Evolutionary conservation across 2,888 invertebrate species (phyloP), one percentile per base, ranked within the genome.

Genomic region (Nemoura dubitans): DNA sequence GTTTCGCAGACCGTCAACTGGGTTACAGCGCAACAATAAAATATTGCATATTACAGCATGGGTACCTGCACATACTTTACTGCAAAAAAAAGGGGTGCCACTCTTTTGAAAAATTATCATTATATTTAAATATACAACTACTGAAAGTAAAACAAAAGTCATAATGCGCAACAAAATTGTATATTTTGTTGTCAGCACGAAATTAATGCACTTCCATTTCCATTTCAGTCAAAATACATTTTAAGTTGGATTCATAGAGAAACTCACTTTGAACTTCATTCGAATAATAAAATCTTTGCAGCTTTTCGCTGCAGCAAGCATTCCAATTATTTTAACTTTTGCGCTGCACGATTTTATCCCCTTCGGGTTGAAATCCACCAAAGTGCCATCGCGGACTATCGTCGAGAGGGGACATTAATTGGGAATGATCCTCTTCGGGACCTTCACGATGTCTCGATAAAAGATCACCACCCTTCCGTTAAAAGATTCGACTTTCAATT

Each of bases 401-500:
- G 21, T n/a, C n/a, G 59, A 10, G 59, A 59, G 59, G 59, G 59
- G 59, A 59, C 59, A 59, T 59, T 59, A 59, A 59, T 59, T 59
- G 59, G 59, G 59, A 59, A 59, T 59, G 59, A 59, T 59, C 59
- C 59, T 59, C 59, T 59, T 21, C 59, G 14, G 59, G 59, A 59
- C 59, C 59, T 10, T 59, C 59, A 59, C 6, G 59, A 59, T 59
- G 59, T 59, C 59, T 59, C 59, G 59, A 59, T 59, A 59, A 59
- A 59, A 59, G 59, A 59, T 59, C 59, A 59, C 59, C 59, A 59
- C 59, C 59, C 59, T 59, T 21, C 59, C 59, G 59, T 59, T 59
- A 59, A 59, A 21, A 59, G 59, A 59, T 59, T 59, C 59, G 59
- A 59, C 21, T 59, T 59, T 59, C 59, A 59, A 59, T 59, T 59